Percentiles rank a stretch among this genome's conserved stretches.
phyloP scores from a whole-genome alignment of 2,113 vertebrate genomes.

The Camelus dromedarius region DNA sequence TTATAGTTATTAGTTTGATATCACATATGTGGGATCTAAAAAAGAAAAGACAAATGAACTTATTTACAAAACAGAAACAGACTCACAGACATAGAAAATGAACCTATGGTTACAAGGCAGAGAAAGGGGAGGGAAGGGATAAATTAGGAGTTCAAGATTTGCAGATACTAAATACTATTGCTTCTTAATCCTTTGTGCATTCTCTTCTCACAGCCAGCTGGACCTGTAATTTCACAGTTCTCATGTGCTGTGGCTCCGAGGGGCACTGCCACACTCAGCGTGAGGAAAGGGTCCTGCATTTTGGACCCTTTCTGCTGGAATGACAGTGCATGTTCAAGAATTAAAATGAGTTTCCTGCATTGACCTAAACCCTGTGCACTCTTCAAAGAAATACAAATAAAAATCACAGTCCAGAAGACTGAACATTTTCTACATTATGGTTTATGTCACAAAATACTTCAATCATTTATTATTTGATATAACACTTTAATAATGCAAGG shows the following conservation, averaged over 20 bases:
- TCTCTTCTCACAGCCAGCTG: conserved; percentile 71
- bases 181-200: conserved; percentile 59
- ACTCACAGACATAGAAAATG: too few relatives aligned
- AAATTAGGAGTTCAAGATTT: too few relatives aligned
- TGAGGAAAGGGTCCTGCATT: conserved; percentile 37
- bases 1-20: too few relatives aligned
- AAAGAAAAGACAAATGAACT: too few relatives aligned
- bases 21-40: too few relatives aligned
- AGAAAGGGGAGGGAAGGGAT: too few relatives aligned
- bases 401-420: conserved; percentile 32
- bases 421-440: conserved; percentile 72
- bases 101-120: too few relatives aligned
- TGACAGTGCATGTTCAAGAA: conserved; percentile 32
- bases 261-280: background rate
- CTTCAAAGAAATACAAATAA: conserved; percentile 74
- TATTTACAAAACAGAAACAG: too few relatives aligned
- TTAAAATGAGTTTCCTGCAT: conserved; percentile 63
- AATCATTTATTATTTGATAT: conserved; percentile 79
- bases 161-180: background rate
- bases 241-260: conserved; percentile 58
- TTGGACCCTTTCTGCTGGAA: conserved; percentile 69
- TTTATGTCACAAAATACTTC: conserved; percentile 80
- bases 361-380: conserved; percentile 49
- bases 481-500: conserved; percentile 70
- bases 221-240: conserved; percentile 72